phyloP scores from a whole-genome alignment of 2,113 vertebrate species.

The Acanthochromis polyacanthus region DNA sequence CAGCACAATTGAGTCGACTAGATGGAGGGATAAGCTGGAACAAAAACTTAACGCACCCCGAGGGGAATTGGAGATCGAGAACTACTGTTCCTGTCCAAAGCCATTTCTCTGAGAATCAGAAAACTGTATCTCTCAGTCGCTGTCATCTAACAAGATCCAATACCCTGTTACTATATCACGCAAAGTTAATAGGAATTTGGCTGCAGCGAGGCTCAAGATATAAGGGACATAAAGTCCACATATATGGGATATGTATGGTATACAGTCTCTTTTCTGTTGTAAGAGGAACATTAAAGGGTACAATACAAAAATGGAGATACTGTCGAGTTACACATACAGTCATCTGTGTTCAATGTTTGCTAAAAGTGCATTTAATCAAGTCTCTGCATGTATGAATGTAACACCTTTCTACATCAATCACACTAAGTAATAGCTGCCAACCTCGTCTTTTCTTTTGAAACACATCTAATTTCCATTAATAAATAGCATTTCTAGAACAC shows the following conservation, averaged over 20 bases:
- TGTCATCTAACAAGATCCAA: slow-evolving; percentile 70
- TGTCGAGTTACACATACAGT: background rate
- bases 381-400: background rate
- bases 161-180: slow-evolving; percentile 31
- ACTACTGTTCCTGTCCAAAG: slow-evolving; percentile 79
- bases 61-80: slow-evolving; percentile 74
- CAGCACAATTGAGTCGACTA: slow-evolving; percentile 81
- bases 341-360: background rate
- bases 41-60: slow-evolving; percentile 79
- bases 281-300: background rate
- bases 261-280: slow-evolving; percentile 4
- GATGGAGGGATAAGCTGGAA: slow-evolving; percentile 84
- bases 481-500: no score
- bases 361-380: background rate
- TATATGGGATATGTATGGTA: background rate
- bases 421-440: no score
- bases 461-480: no score
- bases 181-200: slow-evolving; percentile 55
- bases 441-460: no score
- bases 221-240: slow-evolving; percentile 30
- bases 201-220: slow-evolving; percentile 35
- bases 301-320: slow-evolving; percentile 14
- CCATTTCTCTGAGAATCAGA: slow-evolving; percentile 78
- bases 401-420: no score
- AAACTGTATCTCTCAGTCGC: slow-evolving; percentile 70